These are phyloP conservation scores for Atherix ibis DNA, from an alignment of 2,888 invertebrate species.

Conservation along the genomic window DNA sequence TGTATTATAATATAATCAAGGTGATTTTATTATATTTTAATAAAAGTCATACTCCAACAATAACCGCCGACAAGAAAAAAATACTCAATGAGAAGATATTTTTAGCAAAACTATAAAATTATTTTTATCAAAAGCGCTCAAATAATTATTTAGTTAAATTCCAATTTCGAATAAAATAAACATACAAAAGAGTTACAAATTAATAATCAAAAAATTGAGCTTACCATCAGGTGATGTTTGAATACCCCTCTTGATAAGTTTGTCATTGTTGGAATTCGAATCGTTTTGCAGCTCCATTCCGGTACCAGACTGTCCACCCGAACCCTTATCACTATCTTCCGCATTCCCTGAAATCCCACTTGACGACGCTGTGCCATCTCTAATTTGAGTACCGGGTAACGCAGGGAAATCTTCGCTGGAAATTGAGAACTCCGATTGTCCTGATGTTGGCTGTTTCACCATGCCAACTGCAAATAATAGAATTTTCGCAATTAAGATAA, in stretches of 20 bases:
- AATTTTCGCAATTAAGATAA: background rate
- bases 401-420: conserved; percentile 99
- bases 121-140: too few relatives aligned
- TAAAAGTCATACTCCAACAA: too few relatives aligned
- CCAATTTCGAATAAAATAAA: too few relatives aligned
- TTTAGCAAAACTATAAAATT: too few relatives aligned
- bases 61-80: too few relatives aligned
- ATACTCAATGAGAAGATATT: too few relatives aligned
- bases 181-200: too few relatives aligned
- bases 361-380: conserved; percentile 37
- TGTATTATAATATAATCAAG: too few relatives aligned
- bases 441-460: conserved; percentile 87
- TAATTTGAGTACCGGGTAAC: conserved; percentile 78
- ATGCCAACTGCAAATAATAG: conserved; percentile 54
- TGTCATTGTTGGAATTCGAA: conserved; percentile 34
- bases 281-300: conserved; percentile 30
- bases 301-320: conserved; percentile 15
- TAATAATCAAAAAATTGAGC: conserved; percentile 8
- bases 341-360: conserved; percentile 26
- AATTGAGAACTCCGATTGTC: conserved; percentile 91
- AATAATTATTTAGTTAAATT: too few relatives aligned
- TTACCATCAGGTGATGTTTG: conserved; percentile 88
- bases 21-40: too few relatives aligned
- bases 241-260: conserved; percentile 61
- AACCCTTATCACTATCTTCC: conserved; percentile 29